A percentile compares a stretch with the other conserved stretches of the same genome.
phyloP scores from a whole-genome alignment of 2,113 vertebrate genomes.

The Cyrtonyx montezumae region DNA sequence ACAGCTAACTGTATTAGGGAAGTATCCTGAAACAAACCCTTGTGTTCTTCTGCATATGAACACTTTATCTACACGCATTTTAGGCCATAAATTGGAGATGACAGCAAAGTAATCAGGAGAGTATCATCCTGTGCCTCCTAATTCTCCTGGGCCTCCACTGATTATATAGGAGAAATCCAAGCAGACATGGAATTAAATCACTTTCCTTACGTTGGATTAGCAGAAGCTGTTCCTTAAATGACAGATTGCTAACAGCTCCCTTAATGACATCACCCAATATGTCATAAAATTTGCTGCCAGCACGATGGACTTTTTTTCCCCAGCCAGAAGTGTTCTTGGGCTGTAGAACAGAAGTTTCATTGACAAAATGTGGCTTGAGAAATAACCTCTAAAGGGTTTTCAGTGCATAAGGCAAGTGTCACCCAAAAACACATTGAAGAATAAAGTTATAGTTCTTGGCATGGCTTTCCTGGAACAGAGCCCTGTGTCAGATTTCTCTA shows the following conservation, averaged over 20 bases:
- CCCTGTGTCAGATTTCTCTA: constrained; percentile 11
- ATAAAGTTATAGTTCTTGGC: constrained; percentile 37
- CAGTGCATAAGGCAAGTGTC: constrained; percentile 6
- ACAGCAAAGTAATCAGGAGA: constrained; percentile 45
- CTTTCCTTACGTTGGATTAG: constrained; percentile 12
- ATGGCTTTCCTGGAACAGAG: constrained; percentile 17
- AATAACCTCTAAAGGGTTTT: constrained; percentile 12
- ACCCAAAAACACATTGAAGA: constrained; percentile 38
- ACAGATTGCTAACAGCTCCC: constrained; percentile 68
- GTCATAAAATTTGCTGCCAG: constrained; percentile 68
- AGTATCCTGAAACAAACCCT: neutral
- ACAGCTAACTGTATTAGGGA: neutral
- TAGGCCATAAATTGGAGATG: constrained; percentile 22
- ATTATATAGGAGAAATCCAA: constrained; percentile 51
- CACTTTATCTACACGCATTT: constrained; percentile 4
- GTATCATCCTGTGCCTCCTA: constrained; percentile 28
- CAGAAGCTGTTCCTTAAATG: constrained; percentile 50
- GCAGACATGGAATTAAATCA: constrained; percentile 61
- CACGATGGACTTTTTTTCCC: neutral
- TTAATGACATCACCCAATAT: constrained; percentile 72
- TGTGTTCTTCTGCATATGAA: neutral
- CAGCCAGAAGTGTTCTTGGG: constrained; percentile 34
- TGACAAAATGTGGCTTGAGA: constrained; percentile 27
- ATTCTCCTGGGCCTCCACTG: constrained; percentile 30
- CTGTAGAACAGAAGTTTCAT: constrained; percentile 25